These are phyloP conservation scores for Rhizomys pruinosus DNA, from an alignment of 2,113 vertebrate species.

Conservation along the genomic window DNA sequence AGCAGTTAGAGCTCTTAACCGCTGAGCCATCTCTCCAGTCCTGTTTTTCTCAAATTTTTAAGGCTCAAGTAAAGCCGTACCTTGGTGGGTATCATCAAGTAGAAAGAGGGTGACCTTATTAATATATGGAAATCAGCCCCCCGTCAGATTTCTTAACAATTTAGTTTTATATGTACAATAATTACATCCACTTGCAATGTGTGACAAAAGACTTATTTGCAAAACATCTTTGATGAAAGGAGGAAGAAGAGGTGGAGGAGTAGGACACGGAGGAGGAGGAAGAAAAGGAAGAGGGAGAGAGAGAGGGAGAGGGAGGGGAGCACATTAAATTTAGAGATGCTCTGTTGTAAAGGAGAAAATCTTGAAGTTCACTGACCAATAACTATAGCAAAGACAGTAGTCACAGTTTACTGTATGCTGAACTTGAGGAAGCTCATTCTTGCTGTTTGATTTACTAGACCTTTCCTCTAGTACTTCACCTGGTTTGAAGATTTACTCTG, in stretches of 20 bases:
- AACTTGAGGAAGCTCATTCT: not conserved
- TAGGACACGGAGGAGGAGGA: not conserved
- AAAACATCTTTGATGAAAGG: not conserved
- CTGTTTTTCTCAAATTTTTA: not conserved
- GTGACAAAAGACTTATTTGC: not conserved
- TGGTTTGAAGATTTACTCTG: slow-evolving; percentile 3
- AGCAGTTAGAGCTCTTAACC: too few relatives aligned
- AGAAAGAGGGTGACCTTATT: not conserved
- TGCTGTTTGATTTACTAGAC: not conserved
- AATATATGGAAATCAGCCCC: not conserved
- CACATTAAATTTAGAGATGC: not conserved
- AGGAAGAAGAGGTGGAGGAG: not conserved
- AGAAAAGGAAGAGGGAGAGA: not conserved
- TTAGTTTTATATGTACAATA: slow-evolving; percentile 4
- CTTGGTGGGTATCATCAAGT: not conserved
- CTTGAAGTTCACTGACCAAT: not conserved
- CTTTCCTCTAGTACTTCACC: not conserved
- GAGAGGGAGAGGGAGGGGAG: not conserved
- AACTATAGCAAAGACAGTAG: not conserved
- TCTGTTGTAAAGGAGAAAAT: not conserved
- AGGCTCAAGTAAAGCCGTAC: too few relatives aligned
- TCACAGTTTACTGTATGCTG: not conserved
- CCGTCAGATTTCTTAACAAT: not conserved
- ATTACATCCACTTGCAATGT: not conserved
- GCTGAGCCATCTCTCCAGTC: too few relatives aligned